Evolutionary conservation across 2,113 vertebrate species (phyloP).

Genomic region (Cryptomyrus ogoouensis): DNA sequence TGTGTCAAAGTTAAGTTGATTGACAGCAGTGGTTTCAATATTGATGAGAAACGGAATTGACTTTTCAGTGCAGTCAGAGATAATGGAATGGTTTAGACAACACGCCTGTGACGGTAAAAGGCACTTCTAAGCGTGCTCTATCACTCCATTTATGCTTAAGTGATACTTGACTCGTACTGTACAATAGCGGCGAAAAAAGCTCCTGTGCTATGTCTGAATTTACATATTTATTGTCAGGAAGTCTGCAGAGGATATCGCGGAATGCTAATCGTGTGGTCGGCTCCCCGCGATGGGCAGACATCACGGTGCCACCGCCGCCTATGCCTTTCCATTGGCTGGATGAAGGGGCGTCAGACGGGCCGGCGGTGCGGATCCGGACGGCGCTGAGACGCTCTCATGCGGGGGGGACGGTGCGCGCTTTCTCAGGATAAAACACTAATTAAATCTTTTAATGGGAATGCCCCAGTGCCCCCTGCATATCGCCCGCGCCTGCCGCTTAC

Average conservation of each 20-base stretch:
- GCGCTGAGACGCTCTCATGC: constrained; percentile 22
- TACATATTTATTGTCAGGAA: constrained; percentile 69
- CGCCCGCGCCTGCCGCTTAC: not conserved
- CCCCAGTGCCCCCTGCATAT: constrained; percentile 26
- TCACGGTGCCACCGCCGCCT: constrained; percentile 29
- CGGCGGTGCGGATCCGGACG: constrained; percentile 6
- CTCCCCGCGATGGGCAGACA: constrained; percentile 44
- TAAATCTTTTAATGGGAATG: constrained; percentile 35
- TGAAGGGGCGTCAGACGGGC: constrained; percentile 15
- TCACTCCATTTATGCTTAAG: constrained; percentile 54
- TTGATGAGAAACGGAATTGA: constrained; percentile 18
- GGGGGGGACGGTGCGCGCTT: constrained; percentile 23
- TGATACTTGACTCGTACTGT: constrained; percentile 56
- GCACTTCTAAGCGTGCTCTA: constrained; percentile 42
- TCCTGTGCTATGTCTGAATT: constrained; percentile 58
- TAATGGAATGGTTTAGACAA: constrained; percentile 24
- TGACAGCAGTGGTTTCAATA: constrained; percentile 15
- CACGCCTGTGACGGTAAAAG: constrained; percentile 20
- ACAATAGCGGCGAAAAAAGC: constrained; percentile 46
- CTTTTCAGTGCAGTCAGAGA: constrained; percentile 8
- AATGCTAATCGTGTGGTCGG: constrained; percentile 58
- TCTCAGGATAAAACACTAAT: constrained; percentile 35
- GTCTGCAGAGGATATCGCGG: constrained; percentile 58
- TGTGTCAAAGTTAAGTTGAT: constrained; percentile 10
- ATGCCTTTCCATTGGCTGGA: constrained; percentile 39